Conservation (phyloP, 2,113 vertebrate species). For the Sphaerodactylus townsendi region DNA sequence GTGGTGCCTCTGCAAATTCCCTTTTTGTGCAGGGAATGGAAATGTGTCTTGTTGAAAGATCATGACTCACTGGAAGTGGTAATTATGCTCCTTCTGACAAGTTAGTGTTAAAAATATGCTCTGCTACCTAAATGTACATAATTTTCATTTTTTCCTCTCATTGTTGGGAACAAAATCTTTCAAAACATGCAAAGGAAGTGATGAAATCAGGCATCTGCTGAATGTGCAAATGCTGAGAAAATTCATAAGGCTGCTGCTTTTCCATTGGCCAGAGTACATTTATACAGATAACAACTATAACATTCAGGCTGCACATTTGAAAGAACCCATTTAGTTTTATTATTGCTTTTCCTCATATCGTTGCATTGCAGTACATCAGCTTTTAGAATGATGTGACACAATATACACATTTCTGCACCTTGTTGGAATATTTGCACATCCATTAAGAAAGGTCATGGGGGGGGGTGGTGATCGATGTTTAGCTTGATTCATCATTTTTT, state of each 20-base stretch:
- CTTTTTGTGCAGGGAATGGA: slow-evolving; percentile 38
- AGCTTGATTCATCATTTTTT: slow-evolving; percentile 49
- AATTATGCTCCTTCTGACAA: slow-evolving; percentile 46
- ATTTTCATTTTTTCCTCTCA: slow-evolving; percentile 39
- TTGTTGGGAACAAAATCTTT: slow-evolving; percentile 23
- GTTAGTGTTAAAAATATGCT: slow-evolving; percentile 53
- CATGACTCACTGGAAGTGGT: slow-evolving; percentile 38
- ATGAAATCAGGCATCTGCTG: slow-evolving; percentile 33
- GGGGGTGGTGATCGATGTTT: slow-evolving; percentile 6
- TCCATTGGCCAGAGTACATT: slow-evolving; percentile 29
- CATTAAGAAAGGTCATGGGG: slow-evolving; percentile 44
- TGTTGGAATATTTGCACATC: slow-evolving; percentile 35
- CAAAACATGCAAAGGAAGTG: slow-evolving; percentile 17
- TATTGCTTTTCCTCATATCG: slow-evolving; percentile 15
- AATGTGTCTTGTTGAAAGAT: slow-evolving; percentile 49
- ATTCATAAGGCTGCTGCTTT: slow-evolving; percentile 16
- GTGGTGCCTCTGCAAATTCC: slow-evolving; percentile 51
- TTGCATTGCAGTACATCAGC: slow-evolving; percentile 16
- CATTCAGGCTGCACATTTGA: neutral
- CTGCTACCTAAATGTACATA: slow-evolving; percentile 36
- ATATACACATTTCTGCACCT: slow-evolving; percentile 32
- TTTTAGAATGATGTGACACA: slow-evolving; percentile 36
- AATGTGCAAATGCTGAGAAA: slow-evolving; percentile 46
- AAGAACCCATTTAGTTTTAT: slow-evolving; percentile 3
- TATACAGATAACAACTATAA: slow-evolving; percentile 11